Evolutionary conservation across 2,113 vertebrate genomes (phyloP).

Genomic region (Potamarius usumacintae): DNA sequence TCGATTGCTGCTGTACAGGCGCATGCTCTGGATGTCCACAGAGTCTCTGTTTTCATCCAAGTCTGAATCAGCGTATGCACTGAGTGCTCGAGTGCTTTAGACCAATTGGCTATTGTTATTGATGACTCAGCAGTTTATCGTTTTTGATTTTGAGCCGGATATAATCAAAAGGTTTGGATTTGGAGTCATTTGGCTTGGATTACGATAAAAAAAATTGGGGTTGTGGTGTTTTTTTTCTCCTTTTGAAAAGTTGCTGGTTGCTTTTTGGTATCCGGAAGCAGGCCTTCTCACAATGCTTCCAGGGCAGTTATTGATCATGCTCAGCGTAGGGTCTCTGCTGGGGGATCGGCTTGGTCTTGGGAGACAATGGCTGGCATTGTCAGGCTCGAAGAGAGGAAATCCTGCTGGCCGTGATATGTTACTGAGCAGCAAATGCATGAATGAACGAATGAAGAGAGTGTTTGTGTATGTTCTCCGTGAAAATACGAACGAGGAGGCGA

Average conservation of each 20-base stretch:
- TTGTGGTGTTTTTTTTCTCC: background rate
- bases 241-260: background rate
- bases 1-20: background rate
- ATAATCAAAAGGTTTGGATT: background rate
- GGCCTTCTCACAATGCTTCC: background rate
- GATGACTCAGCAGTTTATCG: background rate
- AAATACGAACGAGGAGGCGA: background rate
- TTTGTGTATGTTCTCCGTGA: conserved; percentile 9
- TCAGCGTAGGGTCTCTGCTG: background rate
- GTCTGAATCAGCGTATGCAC: conserved; percentile 32
- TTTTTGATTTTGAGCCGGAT: background rate
- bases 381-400: conserved; percentile 44
- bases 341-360: conserved; percentile 25
- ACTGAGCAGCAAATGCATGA: conserved; percentile 55
- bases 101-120: background rate
- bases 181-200: background rate
- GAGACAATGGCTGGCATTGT: conserved; percentile 55
- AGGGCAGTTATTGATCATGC: conserved; percentile 29
- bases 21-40: background rate
- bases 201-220: background rate
- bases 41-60: conserved; percentile 35
- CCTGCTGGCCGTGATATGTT: conserved; percentile 61
- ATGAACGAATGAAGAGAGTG: conserved; percentile 68
- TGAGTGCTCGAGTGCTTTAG: conserved; percentile 12
- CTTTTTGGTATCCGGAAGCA: background rate